A percentile compares a stretch with the other conserved stretches of the same genome.
phyloP scores from a whole-genome alignment of 2,888 invertebrate species.

The Falcaria lacertinaria region DNA sequence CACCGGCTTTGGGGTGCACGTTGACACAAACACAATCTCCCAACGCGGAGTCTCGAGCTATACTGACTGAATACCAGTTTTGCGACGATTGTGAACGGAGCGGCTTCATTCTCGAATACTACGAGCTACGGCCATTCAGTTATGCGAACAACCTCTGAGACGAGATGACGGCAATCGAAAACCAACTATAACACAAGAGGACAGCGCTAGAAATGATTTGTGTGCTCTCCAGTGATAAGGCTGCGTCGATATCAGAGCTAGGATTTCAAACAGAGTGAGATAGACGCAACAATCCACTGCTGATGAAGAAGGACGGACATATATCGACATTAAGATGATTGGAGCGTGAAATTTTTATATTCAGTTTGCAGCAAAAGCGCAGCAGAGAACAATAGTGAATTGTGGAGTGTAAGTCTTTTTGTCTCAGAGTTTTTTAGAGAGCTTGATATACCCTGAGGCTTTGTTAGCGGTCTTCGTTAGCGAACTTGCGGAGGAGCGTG shows the following conservation, averaged over 20 bases:
- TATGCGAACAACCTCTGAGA: slow-evolving; percentile 66
- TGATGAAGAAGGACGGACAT: slow-evolving; percentile 37
- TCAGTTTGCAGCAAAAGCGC: slow-evolving; percentile 66
- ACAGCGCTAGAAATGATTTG: slow-evolving; percentile 42
- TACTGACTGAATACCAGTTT: no score
- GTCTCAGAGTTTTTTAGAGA: slow-evolving; percentile 25
- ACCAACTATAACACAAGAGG: slow-evolving; percentile 33
- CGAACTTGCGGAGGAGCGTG: slow-evolving; percentile 15
- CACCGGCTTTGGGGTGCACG: slow-evolving; percentile 28
- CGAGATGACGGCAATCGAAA: slow-evolving; percentile 38
- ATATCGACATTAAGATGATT: slow-evolving; percentile 67
- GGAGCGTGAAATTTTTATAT: slow-evolving; percentile 72
- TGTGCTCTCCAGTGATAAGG: slow-evolving; percentile 55
- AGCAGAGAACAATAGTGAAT: slow-evolving; percentile 54
- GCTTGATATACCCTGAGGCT: slow-evolving; percentile 21
- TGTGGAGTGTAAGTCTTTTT: slow-evolving; percentile 25
- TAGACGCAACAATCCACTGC: slow-evolving; percentile 11
- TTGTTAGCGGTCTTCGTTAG: slow-evolving; percentile 20
- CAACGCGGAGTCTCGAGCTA: slow-evolving; percentile 30
- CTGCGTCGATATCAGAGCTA: slow-evolving; percentile 77
- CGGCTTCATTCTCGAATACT: slow-evolving; percentile 66
- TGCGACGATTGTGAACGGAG: slow-evolving; percentile 43
- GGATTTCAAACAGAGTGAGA: slow-evolving; percentile 60
- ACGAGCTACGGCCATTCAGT: slow-evolving; percentile 74
- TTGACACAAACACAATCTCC: slow-evolving; percentile 20